Conservation (phyloP, 1,140 invertebrate species). For the Galleria mellonella region DNA sequence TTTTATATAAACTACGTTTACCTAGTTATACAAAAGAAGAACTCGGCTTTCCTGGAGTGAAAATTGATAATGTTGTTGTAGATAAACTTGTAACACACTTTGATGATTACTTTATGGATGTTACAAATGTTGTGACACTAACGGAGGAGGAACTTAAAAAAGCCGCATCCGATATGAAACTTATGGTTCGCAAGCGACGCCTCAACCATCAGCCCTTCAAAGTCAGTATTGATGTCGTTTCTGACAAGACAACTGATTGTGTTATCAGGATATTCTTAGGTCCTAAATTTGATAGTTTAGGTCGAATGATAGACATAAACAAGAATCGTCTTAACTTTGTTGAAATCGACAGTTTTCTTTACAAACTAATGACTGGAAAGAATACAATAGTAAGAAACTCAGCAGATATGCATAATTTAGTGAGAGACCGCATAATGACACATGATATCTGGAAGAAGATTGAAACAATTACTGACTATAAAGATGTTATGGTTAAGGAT, state of each 20-base stretch:
- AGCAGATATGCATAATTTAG: conserved; percentile 68
- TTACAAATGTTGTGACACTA: conserved; percentile 70
- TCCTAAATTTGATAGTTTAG: conserved; percentile 77
- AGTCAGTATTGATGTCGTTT: conserved; percentile 75
- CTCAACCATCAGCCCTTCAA: conserved; percentile 80
- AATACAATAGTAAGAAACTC: conserved; percentile 76
- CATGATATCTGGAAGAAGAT: conserved; percentile 60
- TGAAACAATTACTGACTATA: conserved; percentile 43
- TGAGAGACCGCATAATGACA: conserved; percentile 58
- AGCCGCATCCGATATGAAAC: conserved; percentile 52
- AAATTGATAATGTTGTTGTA: conserved; percentile 73
- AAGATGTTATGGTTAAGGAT: conserved; percentile 33
- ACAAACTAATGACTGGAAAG: conserved; percentile 73
- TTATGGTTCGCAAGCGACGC: conserved; percentile 76
- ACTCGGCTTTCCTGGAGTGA: conserved; percentile 75
- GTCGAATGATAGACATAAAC: conserved; percentile 68
- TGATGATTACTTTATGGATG: conserved; percentile 73
- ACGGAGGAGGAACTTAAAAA: conserved; percentile 52
- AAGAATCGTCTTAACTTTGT: conserved; percentile 73
- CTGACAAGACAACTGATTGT: conserved; percentile 72
- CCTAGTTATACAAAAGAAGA: conserved; percentile 79
- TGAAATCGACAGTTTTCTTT: conserved; percentile 75
- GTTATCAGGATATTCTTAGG: conserved; percentile 81
- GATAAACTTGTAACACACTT: conserved; percentile 76
- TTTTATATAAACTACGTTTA: conserved; percentile 76